Evolutionary conservation across 2,113 vertebrate species (phyloP), one percentile per base, ranked within the genome.

Genomic region (Nymphicus hollandicus): DNA sequence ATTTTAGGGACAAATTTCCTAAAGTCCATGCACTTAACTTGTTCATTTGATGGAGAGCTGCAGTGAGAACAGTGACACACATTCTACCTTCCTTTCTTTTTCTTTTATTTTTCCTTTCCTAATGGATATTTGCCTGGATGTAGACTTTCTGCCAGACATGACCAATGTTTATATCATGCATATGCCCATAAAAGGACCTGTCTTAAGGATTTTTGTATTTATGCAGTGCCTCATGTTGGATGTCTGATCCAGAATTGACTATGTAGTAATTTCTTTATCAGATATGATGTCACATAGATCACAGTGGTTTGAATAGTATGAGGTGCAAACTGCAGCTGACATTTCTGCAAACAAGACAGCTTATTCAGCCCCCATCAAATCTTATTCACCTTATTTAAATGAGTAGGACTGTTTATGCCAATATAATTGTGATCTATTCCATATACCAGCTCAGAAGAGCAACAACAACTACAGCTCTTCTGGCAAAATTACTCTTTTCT

Each of bases 231-330:
- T 90, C 7, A 3, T 47, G 46, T 81, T 84, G 91, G 55, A 71
- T 46, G 68, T 55, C 63, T 71, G 85, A 81, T 93, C 68, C 17
- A 81, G 87, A 94, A 93, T 63, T 64, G 22, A 47, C 60, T 73
- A 25, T 50, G 65, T 55, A 89, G 84, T 79, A n/a, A 89, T 97
- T 64, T 83, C 68, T 91, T 83, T 91, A 93, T 96, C 92, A 96
- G 94, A 92, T 91, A 31, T 13, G 74, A 15, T 43, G 77, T 77
- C 92, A 52, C 43, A 35, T 7, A 43, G 80, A 91, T 71, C 17
- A 4, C 64, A 41, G 66, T 79, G 70, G 60, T 89, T 87, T 66
- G 55, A 63, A 55, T 10, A 2, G 7, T 31, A 37, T 10, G 23
- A 94, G 65, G 53, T 93, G 66, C 58, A 88, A 94, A 84, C 82